Evolutionary conservation across 2,113 vertebrate species (phyloP).

Genomic region (Marcusenius ussheri): DNA sequence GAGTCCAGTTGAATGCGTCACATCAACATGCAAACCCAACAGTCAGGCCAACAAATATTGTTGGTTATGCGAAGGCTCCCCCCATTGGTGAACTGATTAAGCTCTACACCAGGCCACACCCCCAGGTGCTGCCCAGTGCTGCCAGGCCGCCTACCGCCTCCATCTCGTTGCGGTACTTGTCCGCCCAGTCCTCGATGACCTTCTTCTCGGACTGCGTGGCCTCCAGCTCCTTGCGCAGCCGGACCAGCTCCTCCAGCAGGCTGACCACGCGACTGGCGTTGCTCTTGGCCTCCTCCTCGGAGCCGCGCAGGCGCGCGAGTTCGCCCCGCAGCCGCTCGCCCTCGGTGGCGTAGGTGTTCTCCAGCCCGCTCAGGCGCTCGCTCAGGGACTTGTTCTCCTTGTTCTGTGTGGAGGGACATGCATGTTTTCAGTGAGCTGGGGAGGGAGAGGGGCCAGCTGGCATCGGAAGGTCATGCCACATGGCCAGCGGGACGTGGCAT

Average conservation of each 20-base stretch:
- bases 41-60: background rate
- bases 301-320: slow-evolving; percentile 70
- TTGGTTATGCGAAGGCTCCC: background rate
- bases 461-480: background rate
- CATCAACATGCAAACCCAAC: background rate
- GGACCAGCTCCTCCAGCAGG: slow-evolving; percentile 83
- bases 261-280: slow-evolving; percentile 69
- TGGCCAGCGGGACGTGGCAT: background rate
- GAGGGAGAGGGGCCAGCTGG: background rate
- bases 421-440: background rate
- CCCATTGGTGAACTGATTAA: background rate
- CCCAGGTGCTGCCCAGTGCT: background rate
- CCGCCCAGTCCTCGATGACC: slow-evolving; percentile 79
- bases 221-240: slow-evolving; percentile 75
- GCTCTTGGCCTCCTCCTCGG: slow-evolving; percentile 79
- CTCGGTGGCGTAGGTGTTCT: slow-evolving; percentile 65
- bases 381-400: slow-evolving; percentile 75
- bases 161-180: slow-evolving; percentile 81
- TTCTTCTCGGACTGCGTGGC: slow-evolving; percentile 83
- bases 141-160: slow-evolving; percentile 63
- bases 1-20: background rate
- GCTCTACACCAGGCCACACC: background rate
- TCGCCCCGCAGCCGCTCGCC: slow-evolving; percentile 76
- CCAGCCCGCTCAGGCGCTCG: slow-evolving; percentile 72
- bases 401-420: slow-evolving; percentile 54